Percentiles rank a stretch among this genome's conserved stretches.
Conservation (phyloP, 2,888 invertebrate genomes). For the Campoplex capitator region DNA sequence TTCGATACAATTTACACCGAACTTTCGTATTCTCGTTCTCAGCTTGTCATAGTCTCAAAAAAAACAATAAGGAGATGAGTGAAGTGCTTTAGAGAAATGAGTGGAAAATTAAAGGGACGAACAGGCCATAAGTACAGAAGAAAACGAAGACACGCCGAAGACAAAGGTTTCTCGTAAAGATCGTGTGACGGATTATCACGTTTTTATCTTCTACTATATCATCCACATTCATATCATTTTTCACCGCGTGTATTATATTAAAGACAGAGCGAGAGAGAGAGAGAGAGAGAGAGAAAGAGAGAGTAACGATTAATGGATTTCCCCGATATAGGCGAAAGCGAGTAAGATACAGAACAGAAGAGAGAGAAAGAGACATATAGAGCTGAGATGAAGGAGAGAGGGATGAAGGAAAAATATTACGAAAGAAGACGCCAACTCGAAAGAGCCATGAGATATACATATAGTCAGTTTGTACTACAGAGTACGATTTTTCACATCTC, state of each 20-base stretch:
- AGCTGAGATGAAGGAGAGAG: conserved; percentile 22
- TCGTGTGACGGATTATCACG: conserved; percentile 68
- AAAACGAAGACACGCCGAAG: conserved; percentile 43
- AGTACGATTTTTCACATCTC: conserved; percentile 69
- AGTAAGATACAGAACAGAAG: conserved; percentile 31
- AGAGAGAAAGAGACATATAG: background rate
- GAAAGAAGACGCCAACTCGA: conserved; percentile 39
- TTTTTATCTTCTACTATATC: conserved; percentile 65
- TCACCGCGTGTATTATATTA: conserved; percentile 63
- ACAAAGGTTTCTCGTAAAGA: conserved; percentile 63
- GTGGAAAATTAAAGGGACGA: conserved; percentile 38
- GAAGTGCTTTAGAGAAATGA: conserved; percentile 52
- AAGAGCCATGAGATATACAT: conserved; percentile 55
- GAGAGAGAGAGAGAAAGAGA: conserved; percentile 3
- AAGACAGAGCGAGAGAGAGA: conserved; percentile 36
- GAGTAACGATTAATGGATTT: conserved; percentile 66
- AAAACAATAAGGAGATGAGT: conserved; percentile 22
- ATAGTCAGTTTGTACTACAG: conserved; percentile 53
- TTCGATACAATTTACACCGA: conserved; percentile 59
- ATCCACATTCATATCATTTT: conserved; percentile 62
- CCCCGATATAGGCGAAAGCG: conserved; percentile 26
- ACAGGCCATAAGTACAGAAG: conserved; percentile 5
- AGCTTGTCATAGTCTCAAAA: background rate
- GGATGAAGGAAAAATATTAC: conserved; percentile 56
- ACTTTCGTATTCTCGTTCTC: conserved; percentile 30